These are phyloP conservation scores for Porites rus DNA, from an alignment of 92 coral and sea anemone species.

Conservation along the genomic window DNA sequence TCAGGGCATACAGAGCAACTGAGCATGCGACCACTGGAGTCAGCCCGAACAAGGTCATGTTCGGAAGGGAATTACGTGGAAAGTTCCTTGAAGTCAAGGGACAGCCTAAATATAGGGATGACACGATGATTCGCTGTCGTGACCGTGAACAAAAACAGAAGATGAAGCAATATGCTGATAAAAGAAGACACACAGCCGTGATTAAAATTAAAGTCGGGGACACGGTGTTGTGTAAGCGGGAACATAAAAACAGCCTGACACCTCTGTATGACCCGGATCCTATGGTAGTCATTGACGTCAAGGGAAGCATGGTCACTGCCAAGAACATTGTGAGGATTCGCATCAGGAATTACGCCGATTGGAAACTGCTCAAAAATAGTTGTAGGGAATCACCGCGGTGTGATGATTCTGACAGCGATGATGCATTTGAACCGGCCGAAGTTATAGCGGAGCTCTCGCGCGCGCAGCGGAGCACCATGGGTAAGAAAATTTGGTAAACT, in stretches of 20 bases:
- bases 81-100: constrained; percentile 27
- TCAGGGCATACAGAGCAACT: constrained; percentile 25
- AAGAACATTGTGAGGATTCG: constrained; percentile 9
- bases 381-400: background rate
- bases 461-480: no score
- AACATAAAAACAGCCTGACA: constrained; percentile 27
- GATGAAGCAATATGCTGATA: constrained; percentile 38
- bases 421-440: no score
- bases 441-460: no score
- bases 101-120: constrained; percentile 19
- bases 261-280: constrained; percentile 35
- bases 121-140: constrained; percentile 26
- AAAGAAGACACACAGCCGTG: constrained; percentile 23
- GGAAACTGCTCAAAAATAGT: constrained; percentile 19
- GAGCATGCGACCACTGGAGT: constrained; percentile 33
- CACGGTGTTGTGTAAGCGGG: constrained; percentile 37
- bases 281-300: constrained; percentile 38
- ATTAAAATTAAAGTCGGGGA: constrained; percentile 47
- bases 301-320: constrained; percentile 50
- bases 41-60: constrained; percentile 45
- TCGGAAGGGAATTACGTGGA: constrained; percentile 44
- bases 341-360: constrained; percentile 8
- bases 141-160: constrained; percentile 32
- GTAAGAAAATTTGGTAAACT: no score
- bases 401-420: constrained; percentile 8